Evolutionary conservation across 2,888 invertebrate species (phyloP), one percentile per base, ranked within the genome.

Genomic region (Sphinx pinastri): DNA sequence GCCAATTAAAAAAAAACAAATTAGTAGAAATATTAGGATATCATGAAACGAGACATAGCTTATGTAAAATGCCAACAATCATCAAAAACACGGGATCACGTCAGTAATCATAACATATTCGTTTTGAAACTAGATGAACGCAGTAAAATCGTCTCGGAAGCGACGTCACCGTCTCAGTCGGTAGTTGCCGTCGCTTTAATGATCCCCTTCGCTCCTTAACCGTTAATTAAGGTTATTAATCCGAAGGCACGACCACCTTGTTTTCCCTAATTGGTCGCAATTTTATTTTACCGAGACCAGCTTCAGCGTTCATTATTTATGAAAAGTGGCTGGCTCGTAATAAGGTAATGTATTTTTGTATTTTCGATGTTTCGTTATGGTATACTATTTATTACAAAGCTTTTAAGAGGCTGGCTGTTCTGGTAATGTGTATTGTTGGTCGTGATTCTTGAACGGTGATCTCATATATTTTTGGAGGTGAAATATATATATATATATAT

Each of bases 161-260:
- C 59, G 77, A 76, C 76, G 74, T 75, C 78, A 81, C 73, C 77
- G 77, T 80, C 77, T 85, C 81, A 74, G 76, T 73, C 77, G 78
- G 81, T 78, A 84, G 83, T 83, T 82, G 81, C 81, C 71, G 79
- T 78, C 81, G 80, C 76, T 82, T 85, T 89, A 90, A 90, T 85
- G 87, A 88, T 84, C 86, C 82, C 81, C 83, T 80, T 1, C 84
- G 79, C 85, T 86, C 81, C 83, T 88, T 83, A 86, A 84, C 87
- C 89, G 91, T 91, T 91, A 91, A 92, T 93, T 91, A 92, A 91
- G 88, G 87, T 89, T 89, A 92, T 92, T 93, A 92, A 92, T 92
- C 90, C 84, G 75, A 84, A 86, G 88, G 89, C 91, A 91, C 90
- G 87, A 81, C 88, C 84, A 91, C 89, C 91, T 90, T 90, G 91